Percentiles rank a stretch among this genome's conserved stretches.
Conservation (phyloP, 2,113 vertebrate species). For the Ctenodactylus gundi region DNA sequence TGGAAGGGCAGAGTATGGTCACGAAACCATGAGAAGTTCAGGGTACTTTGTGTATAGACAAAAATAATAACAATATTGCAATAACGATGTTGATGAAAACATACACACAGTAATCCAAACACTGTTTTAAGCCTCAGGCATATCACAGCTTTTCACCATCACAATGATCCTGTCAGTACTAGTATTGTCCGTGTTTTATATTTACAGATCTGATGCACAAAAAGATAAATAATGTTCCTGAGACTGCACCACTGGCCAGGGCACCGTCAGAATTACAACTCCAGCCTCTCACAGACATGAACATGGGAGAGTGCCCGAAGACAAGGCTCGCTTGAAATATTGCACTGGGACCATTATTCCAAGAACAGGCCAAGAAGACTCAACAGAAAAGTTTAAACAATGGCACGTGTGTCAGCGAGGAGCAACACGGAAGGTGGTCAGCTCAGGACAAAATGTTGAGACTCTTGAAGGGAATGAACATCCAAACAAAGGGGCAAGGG, state of each 20-base stretch:
- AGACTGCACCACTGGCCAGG: neutral
- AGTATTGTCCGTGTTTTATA: neutral
- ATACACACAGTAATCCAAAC: neutral
- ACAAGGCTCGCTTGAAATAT: neutral
- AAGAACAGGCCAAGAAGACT: neutral
- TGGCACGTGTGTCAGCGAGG: neutral
- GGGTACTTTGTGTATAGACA: neutral
- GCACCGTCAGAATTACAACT: neutral
- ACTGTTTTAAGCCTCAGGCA: neutral
- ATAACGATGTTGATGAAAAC: neutral
- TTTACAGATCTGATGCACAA: neutral
- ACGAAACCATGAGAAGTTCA: neutral
- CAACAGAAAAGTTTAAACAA: neutral
- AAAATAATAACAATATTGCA: neutral
- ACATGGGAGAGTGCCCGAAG: no score
- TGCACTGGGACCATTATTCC: neutral
- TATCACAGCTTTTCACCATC: neutral
- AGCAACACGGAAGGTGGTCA: neutral
- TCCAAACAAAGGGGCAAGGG: neutral
- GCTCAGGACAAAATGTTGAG: neutral
- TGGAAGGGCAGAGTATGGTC: neutral
- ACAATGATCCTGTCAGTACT: neutral
- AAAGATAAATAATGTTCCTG: neutral
- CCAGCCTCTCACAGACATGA: neutral
- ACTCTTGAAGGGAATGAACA: neutral